Percentiles rank a stretch among this genome's conserved stretches.
These are phyloP conservation scores for Monochamus saltuarius DNA, from an alignment of 1,140 invertebrate genomes.

Conservation along the genomic window DNA sequence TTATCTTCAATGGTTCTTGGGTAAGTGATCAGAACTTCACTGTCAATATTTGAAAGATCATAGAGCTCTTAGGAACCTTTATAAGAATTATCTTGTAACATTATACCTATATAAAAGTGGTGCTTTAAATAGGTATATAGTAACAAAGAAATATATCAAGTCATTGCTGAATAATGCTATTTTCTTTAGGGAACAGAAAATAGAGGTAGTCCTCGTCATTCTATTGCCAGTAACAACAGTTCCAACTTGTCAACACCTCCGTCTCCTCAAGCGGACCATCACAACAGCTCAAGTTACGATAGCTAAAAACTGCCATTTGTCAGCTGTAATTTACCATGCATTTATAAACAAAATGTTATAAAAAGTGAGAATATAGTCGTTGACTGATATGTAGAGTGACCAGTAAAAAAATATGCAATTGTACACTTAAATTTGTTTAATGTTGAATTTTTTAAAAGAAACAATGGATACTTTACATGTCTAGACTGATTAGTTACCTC, in stretches of 20 bases:
- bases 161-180: too few relatives aligned
- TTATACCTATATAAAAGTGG: too few relatives aligned
- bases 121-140: too few relatives aligned
- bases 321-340: slow-evolving; percentile 4
- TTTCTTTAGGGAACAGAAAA: slow-evolving; percentile 45
- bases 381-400: slow-evolving; percentile 12
- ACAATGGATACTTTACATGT: slow-evolving; percentile 23
- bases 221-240: slow-evolving; percentile 79
- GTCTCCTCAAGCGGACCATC: slow-evolving; percentile 72
- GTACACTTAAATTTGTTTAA: slow-evolving; percentile 2
- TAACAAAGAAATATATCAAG: too few relatives aligned
- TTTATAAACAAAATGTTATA: slow-evolving; percentile 10
- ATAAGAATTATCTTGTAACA: too few relatives aligned
- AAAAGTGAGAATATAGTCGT: slow-evolving; percentile 18
- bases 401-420: not conserved
- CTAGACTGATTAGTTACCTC: slow-evolving; percentile 43
- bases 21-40: too few relatives aligned
- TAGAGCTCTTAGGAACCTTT: too few relatives aligned
- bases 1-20: too few relatives aligned
- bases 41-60: too few relatives aligned
- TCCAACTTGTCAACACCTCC: slow-evolving; percentile 77
- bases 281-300: slow-evolving; percentile 69
- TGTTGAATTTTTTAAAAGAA: not conserved
- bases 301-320: slow-evolving; percentile 42
- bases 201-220: slow-evolving; percentile 62